Evolutionary conservation across 2,797 vertebrate species (phyloP).

Genomic region (Rachycentron canadum): DNA sequence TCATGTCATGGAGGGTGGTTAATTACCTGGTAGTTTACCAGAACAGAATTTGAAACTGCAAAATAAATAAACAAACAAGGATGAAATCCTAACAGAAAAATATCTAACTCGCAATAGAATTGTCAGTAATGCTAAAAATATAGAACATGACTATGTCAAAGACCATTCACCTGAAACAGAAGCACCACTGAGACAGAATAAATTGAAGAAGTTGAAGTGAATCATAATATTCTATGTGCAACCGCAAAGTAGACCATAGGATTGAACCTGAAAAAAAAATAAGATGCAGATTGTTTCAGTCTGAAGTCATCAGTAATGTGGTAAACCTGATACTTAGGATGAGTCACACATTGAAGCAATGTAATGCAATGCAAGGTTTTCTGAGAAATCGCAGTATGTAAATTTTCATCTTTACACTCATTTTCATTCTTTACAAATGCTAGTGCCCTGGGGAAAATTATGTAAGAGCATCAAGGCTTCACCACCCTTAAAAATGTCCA

Average conservation of each 20-base stretch:
- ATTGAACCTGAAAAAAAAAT: background rate
- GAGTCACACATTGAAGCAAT: constrained; percentile 16
- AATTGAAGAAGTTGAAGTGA: background rate
- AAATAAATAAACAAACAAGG: background rate
- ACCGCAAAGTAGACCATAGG: background rate
- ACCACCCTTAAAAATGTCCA: constrained; percentile 42
- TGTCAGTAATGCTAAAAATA: background rate
- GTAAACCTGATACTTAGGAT: background rate
- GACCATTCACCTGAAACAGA: background rate
- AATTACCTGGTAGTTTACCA: background rate
- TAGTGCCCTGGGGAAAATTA: background rate
- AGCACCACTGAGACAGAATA: background rate
- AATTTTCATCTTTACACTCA: background rate
- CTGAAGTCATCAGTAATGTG: constrained; percentile 13
- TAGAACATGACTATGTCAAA: background rate
- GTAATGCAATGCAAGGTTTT: background rate
- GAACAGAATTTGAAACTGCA: background rate
- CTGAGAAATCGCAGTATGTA: background rate
- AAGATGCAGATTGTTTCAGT: constrained; percentile 8
- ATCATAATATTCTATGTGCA: background rate
- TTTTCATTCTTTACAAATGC: constrained; percentile 11
- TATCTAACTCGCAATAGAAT: background rate
- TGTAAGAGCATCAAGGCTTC: constrained; percentile 29
- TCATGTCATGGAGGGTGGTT: background rate
- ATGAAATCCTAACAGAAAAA: background rate